Evolutionary conservation across 2,113 vertebrate genomes (phyloP), one percentile per base, ranked within the genome.

Genomic region (Sula dactylatra): DNA sequence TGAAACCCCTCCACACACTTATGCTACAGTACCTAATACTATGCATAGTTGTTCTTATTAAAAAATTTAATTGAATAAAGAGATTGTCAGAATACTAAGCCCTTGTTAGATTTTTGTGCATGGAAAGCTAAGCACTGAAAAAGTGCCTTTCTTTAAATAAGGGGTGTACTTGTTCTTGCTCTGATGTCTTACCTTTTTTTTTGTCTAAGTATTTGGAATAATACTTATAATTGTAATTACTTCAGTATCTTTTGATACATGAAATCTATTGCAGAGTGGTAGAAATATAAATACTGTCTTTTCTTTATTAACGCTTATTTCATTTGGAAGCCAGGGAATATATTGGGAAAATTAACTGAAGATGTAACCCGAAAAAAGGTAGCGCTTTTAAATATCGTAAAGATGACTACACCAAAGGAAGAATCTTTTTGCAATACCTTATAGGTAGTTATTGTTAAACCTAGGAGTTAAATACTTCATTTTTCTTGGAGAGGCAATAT

Each of bases 1-100:
- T 42, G 32, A 49, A 34, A 7, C 8, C 32, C 12, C 3, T 36
- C 7, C 11, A 11, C 2, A 6, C 3, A 0, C 15, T 67, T n/a
- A n/a, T 5, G 13, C 20, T 52, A 31, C 18, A 44, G 27, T 67
- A 40, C 3, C 7, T 84, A 16, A n/a, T 81, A 31, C 18, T 70
- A 5, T 14, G 16, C 11, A 13, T 62, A 84, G 11, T 47, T 81
- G 44, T 44, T 66, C 24, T 67, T 65, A 40, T 13, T 27, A 67
- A 89, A 61, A 52, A 49, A 52, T 73, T 61, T 61, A 11, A 36
- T 34, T 83, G 13, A 72, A 61, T 40, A 27, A 42, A 86, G 36
- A 70, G 10, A 22, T 56, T 91, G 26, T 31, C 50, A 82, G 8
- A 70, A 54, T 4, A 13, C 16, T 44, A 52, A 83, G 36, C 13